Conservation (phyloP, 2,888 invertebrate species). For the Polyommatus icarus region DNA sequence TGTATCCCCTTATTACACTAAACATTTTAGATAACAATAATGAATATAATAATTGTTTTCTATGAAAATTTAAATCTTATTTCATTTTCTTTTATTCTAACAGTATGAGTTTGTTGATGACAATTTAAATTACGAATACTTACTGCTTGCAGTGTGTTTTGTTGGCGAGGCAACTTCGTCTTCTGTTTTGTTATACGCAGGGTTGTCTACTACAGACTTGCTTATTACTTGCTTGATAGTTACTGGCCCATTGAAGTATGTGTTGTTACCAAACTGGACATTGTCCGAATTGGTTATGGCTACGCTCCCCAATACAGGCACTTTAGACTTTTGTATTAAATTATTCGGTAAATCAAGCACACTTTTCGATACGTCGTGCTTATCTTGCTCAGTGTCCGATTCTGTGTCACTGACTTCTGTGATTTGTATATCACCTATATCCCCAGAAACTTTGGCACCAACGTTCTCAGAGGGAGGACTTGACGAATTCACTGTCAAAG, state of each 20-base stretch:
- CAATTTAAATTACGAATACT: conserved; percentile 23
- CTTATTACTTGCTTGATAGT: conserved; percentile 86
- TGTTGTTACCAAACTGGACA: conserved; percentile 88
- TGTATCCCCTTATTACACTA: background rate
- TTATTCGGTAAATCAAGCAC: conserved; percentile 49
- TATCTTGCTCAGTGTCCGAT: conserved; percentile 45
- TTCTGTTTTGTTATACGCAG: conserved; percentile 52
- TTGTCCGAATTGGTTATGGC: conserved; percentile 85
- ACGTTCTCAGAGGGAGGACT: conserved; percentile 39
- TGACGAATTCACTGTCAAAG: conserved; percentile 35
- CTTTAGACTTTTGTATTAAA: conserved; percentile 49
- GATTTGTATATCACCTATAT: conserved; percentile 62
- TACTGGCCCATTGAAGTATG: conserved; percentile 88
- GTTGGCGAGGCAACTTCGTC: conserved; percentile 38
- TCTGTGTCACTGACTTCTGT: conserved; percentile 58
- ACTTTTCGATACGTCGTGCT: conserved; percentile 45
- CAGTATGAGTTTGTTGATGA: too few species aligned
- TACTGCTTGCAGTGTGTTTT: conserved; percentile 36
- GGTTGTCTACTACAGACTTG: conserved; percentile 60
- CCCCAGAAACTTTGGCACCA: conserved; percentile 59
- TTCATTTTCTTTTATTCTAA: too few species aligned
- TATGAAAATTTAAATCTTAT: too few species aligned
- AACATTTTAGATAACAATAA: background rate
- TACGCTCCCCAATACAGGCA: conserved; percentile 78
- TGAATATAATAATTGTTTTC: background rate